Evolutionary conservation across 2,888 invertebrate species (phyloP), one percentile per base, ranked within the genome.

Genomic region (Amphipoea oculea): DNA sequence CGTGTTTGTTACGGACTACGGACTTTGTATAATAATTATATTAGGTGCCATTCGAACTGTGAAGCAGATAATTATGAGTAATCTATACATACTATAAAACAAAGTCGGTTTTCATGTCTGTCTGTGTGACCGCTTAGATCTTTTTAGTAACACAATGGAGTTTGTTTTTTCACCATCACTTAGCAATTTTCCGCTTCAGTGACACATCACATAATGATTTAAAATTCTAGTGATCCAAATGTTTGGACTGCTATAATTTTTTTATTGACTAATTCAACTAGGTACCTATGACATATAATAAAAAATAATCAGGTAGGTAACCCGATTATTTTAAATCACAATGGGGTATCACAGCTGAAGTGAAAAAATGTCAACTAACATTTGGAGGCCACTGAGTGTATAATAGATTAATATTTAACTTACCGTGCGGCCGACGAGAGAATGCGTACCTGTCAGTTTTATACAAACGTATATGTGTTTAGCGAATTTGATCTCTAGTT

Each of bases 21-120:
- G 54, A 82, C 54, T 79, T 71, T 40, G 17, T 57, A 14, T 48
- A 77, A 3, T 76, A 63, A 42, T 60, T 7, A 23, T 36, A 36
- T 57, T 67, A 74, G 14, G 45, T 74, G 71, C 68, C 57, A 74
- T 67, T 51, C 36, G n/a, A 62, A 67, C 75, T 71, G 5, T 57
- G 62, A 69, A 73, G 65, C 54, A 78, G 84, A 82, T 83, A n/a
- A n/a, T n/a, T n/a, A 79, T 20, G 6, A 71, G 54, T 66, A 42
- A 73, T 70, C 9, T 57, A 23, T n/a, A 57, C 9, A 57, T 73
- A 83, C 23, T 6, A 40, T 57, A 14, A 9, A 29, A 45, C 3
- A 45, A 29, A 45, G 17, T 20, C 11, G 3, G 11, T 68, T 45
- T 67, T 68, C 20, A 68, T 11, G 11, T 68, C n/a, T n/a, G 40